These are phyloP conservation scores for Caradrina clavipalpis DNA, from an alignment of 2,888 invertebrate genomes.

Conservation along the genomic window DNA sequence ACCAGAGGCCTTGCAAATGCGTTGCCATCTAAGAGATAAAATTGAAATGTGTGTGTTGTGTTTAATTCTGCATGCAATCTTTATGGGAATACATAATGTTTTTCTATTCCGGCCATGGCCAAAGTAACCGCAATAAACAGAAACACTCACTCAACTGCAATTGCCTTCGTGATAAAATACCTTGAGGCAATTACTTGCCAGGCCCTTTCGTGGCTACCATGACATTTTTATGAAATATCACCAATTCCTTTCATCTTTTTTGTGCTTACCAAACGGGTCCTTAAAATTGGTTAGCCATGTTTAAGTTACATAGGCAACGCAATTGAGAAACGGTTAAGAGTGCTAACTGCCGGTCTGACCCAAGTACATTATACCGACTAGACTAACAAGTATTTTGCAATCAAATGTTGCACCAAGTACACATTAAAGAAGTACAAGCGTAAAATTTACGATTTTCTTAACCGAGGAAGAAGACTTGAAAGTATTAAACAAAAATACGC, in stretches of 20 bases:
- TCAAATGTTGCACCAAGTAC: constrained; percentile 31
- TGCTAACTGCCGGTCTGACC: constrained; percentile 50
- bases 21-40: too few relatives aligned
- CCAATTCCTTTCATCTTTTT: background rate
- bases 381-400: constrained; percentile 51
- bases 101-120: background rate
- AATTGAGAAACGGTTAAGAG: constrained; percentile 55
- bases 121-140: background rate
- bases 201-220: background rate
- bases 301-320: constrained; percentile 8
- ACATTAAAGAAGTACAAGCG: background rate
- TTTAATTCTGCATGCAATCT: background rate
- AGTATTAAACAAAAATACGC: too few relatives aligned
- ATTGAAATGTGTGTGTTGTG: too few relatives aligned
- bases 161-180: background rate
- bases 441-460: too few relatives aligned
- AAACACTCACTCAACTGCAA: background rate
- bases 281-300: background rate
- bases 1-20: too few relatives aligned
- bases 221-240: background rate
- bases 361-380: constrained; percentile 21
- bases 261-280: constrained; percentile 4
- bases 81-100: background rate
- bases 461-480: too few relatives aligned
- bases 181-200: background rate